Evolutionary conservation across 2,888 invertebrate genomes (phyloP), one percentile per base, ranked within the genome.

Genomic region (Galeruca laticollis): DNA sequence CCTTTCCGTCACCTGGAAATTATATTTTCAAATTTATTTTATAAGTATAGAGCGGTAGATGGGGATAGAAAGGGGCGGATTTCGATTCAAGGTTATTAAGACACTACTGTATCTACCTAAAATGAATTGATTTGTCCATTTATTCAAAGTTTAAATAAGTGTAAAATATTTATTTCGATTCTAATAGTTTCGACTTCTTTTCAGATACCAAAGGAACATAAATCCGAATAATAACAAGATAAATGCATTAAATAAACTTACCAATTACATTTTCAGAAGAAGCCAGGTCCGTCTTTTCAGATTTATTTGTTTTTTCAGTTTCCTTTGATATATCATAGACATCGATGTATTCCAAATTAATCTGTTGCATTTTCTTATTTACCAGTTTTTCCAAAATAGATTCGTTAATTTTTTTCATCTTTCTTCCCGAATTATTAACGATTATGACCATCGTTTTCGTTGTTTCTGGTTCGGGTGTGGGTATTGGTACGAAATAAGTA

Each of bases 291-390:
- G 20, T n/a, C 20, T 67, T 59, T 15, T 43, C 40, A 13, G 61
- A 56, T 15, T 33, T 37, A 35, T 63, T 68, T 0, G 18, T 47
- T 33, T 11, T 66, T 26, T 57, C 56, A 18, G 56, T 4, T 15
- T 54, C 66, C 51, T 73, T 70, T 10, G 73, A 69, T 35, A 68
- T 54, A 60, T 68, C 69, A 20, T 61, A 33, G 5, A 76, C 2
- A 26, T 78, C 77, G 11, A 78, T 49, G 54, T 77, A 76, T 51
- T 75, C 68, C 47, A 79, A 60, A 35, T 72, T 60, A 9, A 77
- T 18, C n/a, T 77, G 71, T 8, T 70, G 54, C 10, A 76, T 33
- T 6, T 74, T 51, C 37, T 71, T 72, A 21, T 76, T 73, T 5
- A 77, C 40, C 21, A 78, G 65, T 40, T 72, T 72, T 52, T 78